Evolutionary conservation across 2,797 vertebrate species (phyloP).

Genomic region (Limnodromus scolopaceus): DNA sequence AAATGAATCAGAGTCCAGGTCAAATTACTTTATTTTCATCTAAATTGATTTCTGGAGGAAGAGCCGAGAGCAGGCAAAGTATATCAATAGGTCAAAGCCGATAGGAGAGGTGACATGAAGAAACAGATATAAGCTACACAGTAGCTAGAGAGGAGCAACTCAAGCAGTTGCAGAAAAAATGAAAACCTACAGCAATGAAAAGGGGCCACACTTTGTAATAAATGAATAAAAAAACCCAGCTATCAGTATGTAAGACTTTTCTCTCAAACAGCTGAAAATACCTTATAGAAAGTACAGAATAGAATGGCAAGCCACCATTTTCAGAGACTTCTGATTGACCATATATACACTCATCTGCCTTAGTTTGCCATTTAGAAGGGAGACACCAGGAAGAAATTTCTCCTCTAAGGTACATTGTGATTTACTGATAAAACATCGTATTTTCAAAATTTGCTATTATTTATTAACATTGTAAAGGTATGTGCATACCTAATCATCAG

Average conservation of each 20-base stretch:
- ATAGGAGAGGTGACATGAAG: not conserved
- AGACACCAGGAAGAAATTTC: not conserved
- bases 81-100: not conserved
- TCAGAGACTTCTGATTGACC: not conserved
- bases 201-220: not conserved
- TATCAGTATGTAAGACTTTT: not conserved
- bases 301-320: not conserved
- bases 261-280: not conserved
- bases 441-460: not conserved
- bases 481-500: not conserved
- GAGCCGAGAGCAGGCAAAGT: not conserved
- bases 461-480: not conserved
- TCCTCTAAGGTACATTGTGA: not conserved
- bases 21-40: not conserved
- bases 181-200: not conserved
- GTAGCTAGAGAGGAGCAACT: not conserved
- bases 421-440: not conserved
- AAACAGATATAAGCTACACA: not conserved
- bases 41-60: not conserved
- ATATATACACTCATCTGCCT: not conserved
- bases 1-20: not conserved
- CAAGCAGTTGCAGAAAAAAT: not conserved
- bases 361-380: not conserved
- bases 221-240: not conserved
- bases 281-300: not conserved